Evolutionary conservation across 2,113 vertebrate species (phyloP), one percentile per base, ranked within the genome.

Genomic region (Ciconia stormi): DNA sequence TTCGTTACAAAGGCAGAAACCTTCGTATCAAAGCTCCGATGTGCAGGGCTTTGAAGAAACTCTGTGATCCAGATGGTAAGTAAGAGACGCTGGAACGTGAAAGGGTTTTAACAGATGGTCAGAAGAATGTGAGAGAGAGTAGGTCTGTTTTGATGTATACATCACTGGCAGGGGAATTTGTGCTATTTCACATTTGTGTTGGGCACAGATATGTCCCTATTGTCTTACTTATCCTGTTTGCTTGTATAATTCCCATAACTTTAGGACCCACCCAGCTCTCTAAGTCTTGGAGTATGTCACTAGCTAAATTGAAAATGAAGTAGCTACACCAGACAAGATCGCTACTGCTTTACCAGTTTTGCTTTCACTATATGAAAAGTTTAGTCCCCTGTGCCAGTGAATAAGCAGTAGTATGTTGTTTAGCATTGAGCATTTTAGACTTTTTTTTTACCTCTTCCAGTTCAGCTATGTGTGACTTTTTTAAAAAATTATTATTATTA

Each of bases 1-100:
- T 99, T 30, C 99, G 99, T 42, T 99, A 99, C 95, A 99, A 99
- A 98, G 99, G 99, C 89, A 98, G 99, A 96, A 99, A 99, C 97
- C 97, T 99, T 70, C 98, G 99, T 38, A 99, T 99, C 95, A 99
- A 99, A 98, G 99, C 99, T 3, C 99, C 99, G 1, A 99, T 99
- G 99, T 99, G 99, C 94, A 98, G 99, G 17, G 99, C 99, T 16
- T 97, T 99, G 96, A 99, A 99, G 98, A 99, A 99, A 90, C 99
- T 99, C 61, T 99, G 99, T 36, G 99, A 99, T 96, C 99, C 99
- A 36, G 99, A 99, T 25, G 99, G 99, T 99, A 97, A 96, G 99
- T 97, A 82, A 69, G 88, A 91, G 77, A 61, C 10, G 13, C n/a
- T 76, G 82, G 30, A 82, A 83, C 3, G 3, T 25, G 67, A 34